Percentiles rank a stretch among this genome's conserved stretches.
These are phyloP conservation scores for Archivesica marissinica DNA, from an alignment of 1,140 invertebrate genomes.

Conservation along the genomic window DNA sequence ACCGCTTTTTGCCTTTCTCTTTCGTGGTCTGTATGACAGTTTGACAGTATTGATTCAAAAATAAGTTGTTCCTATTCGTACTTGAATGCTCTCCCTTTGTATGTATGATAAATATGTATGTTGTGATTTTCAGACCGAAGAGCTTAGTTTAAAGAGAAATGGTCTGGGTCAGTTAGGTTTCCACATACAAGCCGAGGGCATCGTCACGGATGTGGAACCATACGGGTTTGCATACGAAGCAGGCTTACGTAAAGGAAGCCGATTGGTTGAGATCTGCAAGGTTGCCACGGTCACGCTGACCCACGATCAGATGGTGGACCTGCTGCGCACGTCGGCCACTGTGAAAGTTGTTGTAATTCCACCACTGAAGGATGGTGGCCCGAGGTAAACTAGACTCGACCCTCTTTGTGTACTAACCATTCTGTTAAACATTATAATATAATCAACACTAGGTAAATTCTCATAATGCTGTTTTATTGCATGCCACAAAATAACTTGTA, in stretches of 20 bases:
- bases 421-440: neutral
- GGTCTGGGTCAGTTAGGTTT: conserved; percentile 95
- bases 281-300: conserved; percentile 94
- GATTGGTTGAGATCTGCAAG: conserved; percentile 93
- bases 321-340: conserved; percentile 94
- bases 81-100: too few relatives aligned
- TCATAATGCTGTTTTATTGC: neutral
- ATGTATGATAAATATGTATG: neutral
- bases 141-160: conserved; percentile 91
- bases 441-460: neutral
- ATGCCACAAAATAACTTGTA: too few relatives aligned
- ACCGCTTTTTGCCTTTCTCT: too few relatives aligned
- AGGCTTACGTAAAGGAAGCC: conserved; percentile 94
- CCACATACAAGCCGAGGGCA: conserved; percentile 97
- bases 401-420: neutral
- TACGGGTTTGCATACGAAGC: conserved; percentile 94
- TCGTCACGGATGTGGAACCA: conserved; percentile 96
- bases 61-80: too few relatives aligned
- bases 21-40: too few relatives aligned
- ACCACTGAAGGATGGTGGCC: conserved; percentile 88
- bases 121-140: conserved; percentile 85
- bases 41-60: too few relatives aligned
- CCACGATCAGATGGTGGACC: conserved; percentile 97
- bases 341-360: conserved; percentile 94
- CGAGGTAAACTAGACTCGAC: conserved; percentile 82